These are phyloP conservation scores for Cynoglossus semilaevis DNA, from an alignment of 2,113 vertebrate species.

Conservation along the genomic window DNA sequence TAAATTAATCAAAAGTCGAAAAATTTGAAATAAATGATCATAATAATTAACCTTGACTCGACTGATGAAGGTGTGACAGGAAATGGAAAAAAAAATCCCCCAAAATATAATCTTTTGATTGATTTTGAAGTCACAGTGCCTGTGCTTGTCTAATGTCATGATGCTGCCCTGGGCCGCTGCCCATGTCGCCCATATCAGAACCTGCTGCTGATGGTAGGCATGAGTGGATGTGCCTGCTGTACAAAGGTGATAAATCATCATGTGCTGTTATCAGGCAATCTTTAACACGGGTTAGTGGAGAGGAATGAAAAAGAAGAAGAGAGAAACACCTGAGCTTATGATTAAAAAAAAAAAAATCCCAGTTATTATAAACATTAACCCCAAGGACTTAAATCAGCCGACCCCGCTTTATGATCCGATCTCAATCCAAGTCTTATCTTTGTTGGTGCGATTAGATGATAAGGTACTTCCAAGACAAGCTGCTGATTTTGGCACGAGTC, in stretches of 20 bases:
- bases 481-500: constrained; percentile 1
- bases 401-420: constrained; percentile 2
- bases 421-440: background rate
- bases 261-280: constrained; percentile 65
- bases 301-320: too few species aligned
- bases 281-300: constrained; percentile 60
- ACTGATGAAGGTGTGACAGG: too few species aligned
- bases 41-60: too few species aligned
- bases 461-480: constrained; percentile 1
- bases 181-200: too few species aligned
- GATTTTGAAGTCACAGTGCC: too few species aligned
- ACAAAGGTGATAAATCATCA: constrained; percentile 73
- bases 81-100: too few species aligned
- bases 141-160: too few species aligned
- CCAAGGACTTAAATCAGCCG: background rate
- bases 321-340: background rate
- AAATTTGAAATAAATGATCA: too few species aligned
- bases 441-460: background rate
- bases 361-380: constrained; percentile 8
- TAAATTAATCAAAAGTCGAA: too few species aligned
- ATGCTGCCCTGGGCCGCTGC: too few species aligned
- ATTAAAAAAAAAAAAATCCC: background rate
- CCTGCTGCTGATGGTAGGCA: constrained; percentile 29
- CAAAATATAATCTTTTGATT: too few species aligned
- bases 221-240: constrained; percentile 35